Base-by-base conservation (phyloP, 2,797 vertebrate genomes). In the Pagetopsis macropterus region DNA sequence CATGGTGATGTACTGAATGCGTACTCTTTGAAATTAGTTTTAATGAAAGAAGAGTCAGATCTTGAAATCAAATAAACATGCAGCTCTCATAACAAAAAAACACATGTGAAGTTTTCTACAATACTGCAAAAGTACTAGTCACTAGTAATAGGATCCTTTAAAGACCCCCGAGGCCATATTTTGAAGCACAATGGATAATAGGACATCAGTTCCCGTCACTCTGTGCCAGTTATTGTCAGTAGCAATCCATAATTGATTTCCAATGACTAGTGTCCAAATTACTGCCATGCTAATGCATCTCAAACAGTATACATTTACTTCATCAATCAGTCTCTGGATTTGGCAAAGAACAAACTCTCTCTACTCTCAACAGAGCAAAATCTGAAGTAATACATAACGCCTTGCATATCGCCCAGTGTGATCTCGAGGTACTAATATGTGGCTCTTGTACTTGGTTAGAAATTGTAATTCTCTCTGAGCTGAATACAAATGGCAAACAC, bases 211-310 rank as follows among this genome's bases (percentile, higher is more conserved):
- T 74, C 71, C 70, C 10, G 2, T 74, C 72, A 74, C 27, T 74
- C 61, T 27, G 0, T 19, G 17, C 17, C 27, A 50, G 31, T 75
- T 65, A 67, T 48, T 58, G 75, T 76, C 60, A 44, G 43, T 44
- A 23, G 54, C 4, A 17, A 64, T 81, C 68, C 43, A 63, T 69
- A 69, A 78, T 81, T 67, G 70, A 82, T 79, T 77, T 59, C 52
- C 77, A 79, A 10, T 72, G 56, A 74, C 52, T 51, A 68, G 45
- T 45, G 76, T 60, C 56, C 49, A 40, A 51, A 82, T 65, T 17
- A 51, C 48, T 46, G 58, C 45, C 61, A n/a, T 15, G 19, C 46
- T 44, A 44, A 74, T 48, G 52, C 41, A 58, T 75, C 61, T 80
- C 33, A 33, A 33, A 69, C 16, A 33, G 45, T 31, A 27, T 1